A percentile compares a stretch with the other conserved stretches of the same genome.
phyloP scores from a whole-genome alignment of 1,140 invertebrate genomes.

The Rhynchophorus ferrugineus region DNA sequence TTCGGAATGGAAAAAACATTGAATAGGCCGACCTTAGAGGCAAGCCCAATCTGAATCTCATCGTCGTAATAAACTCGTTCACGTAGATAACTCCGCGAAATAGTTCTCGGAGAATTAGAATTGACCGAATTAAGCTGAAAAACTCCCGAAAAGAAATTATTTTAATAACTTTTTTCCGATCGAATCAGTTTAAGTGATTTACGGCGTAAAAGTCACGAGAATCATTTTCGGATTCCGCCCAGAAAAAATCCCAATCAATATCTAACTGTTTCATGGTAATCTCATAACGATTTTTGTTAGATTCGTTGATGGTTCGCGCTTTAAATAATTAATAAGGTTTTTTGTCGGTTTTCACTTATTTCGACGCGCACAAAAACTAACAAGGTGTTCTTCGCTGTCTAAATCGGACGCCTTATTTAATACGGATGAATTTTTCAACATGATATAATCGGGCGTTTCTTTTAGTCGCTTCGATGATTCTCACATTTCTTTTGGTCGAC shows the following conservation, averaged over 20 bases:
- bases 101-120: conserved; percentile 3
- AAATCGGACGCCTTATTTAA: too few species aligned
- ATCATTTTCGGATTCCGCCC: background rate
- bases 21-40: too few species aligned
- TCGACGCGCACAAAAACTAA: too few species aligned
- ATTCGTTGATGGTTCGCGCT: background rate
- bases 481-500: too few species aligned
- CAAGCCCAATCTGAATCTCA: conserved; percentile 3
- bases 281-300: background rate
- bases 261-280: conserved; percentile 3
- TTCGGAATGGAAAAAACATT: background rate
- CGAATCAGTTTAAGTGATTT: conserved; percentile 3
- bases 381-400: too few species aligned
- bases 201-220: conserved; percentile 3
- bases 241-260: conserved; percentile 1
- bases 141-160: conserved; percentile 3
- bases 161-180: conserved; percentile 3
- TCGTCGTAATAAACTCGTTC: conserved; percentile 3
- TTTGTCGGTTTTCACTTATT: background rate
- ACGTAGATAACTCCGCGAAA: conserved; percentile 7
- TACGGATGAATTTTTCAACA: too few species aligned
- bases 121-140: conserved; percentile 1
- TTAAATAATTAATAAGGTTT: background rate
- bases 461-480: too few species aligned
- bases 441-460: too few species aligned